These are phyloP conservation scores for Archegozetes longisetosus DNA, from an alignment of 1,140 invertebrate species.

Conservation along the genomic window DNA sequence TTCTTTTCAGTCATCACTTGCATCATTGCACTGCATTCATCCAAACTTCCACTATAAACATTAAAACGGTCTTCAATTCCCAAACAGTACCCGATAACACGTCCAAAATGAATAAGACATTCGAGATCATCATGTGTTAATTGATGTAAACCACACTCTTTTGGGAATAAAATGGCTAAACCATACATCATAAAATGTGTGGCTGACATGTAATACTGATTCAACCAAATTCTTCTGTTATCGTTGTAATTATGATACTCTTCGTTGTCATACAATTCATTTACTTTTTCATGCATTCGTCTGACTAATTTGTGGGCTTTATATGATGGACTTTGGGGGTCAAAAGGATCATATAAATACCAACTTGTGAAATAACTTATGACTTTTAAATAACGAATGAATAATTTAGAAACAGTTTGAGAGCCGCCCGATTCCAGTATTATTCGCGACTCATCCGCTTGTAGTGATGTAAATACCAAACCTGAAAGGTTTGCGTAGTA, in stretches of 20 bases:
- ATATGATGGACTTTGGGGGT: constrained; percentile 28
- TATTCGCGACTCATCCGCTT: too few relatives aligned
- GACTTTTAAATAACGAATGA: constrained; percentile 55
- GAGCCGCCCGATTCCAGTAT: constrained; percentile 32
- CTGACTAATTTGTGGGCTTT: constrained; percentile 33
- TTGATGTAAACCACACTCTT: constrained; percentile 43
- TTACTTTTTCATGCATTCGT: constrained; percentile 30
- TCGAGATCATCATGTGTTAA: constrained; percentile 41
- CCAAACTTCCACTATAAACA: constrained; percentile 36
- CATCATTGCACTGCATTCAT: too few relatives aligned
- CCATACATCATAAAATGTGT: constrained; percentile 57
- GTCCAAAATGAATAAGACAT: constrained; percentile 63
- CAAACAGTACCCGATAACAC: constrained; percentile 55
- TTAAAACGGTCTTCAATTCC: constrained; percentile 64
- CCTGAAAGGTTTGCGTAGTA: too few relatives aligned
- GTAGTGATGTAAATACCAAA: too few relatives aligned
- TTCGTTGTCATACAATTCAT: constrained; percentile 30
- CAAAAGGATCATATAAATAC: constrained; percentile 47
- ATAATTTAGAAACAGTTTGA: constrained; percentile 39
- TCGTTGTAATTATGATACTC: too few relatives aligned
- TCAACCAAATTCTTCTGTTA: constrained; percentile 27
- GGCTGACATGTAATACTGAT: constrained; percentile 62
- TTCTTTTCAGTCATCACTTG: too few relatives aligned
- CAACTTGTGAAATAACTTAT: constrained; percentile 52
- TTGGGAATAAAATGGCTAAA: constrained; percentile 44